These are phyloP conservation scores for Papilio machaon DNA, from an alignment of 1,140 invertebrate genomes.

Conservation along the genomic window DNA sequence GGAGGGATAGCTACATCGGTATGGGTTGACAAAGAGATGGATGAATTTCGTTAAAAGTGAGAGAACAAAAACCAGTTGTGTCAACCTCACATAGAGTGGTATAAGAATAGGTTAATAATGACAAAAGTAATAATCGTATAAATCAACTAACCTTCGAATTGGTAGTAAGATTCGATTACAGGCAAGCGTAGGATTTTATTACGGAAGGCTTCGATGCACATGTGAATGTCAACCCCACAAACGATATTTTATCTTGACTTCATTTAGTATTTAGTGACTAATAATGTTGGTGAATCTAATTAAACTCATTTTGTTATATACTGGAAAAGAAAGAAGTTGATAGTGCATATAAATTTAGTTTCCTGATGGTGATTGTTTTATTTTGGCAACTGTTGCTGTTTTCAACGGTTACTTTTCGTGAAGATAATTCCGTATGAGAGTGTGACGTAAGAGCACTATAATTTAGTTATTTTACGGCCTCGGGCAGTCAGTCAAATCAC, in stretches of 20 bases:
- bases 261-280: background rate
- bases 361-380: background rate
- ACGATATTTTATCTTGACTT: background rate
- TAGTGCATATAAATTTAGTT: background rate
- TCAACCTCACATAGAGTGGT: background rate
- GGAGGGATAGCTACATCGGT: background rate
- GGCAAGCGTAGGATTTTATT: background rate
- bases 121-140: background rate
- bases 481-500: constrained; percentile 15
- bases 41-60: too few relatives aligned
- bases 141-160: background rate
- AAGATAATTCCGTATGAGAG: constrained; percentile 5
- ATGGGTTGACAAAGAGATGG: background rate
- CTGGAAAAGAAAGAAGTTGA: background rate
- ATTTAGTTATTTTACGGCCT: constrained; percentile 1
- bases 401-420: constrained; percentile 5
- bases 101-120: background rate
- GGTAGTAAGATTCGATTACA: constrained; percentile 2
- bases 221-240: background rate
- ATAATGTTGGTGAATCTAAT: background rate
- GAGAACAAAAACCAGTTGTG: background rate
- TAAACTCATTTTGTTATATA: background rate
- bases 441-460: constrained; percentile 11
- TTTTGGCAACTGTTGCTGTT: background rate
- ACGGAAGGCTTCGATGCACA: constrained; percentile 10